Base-by-base conservation (phyloP, 2,113 vertebrate species). In the Hystrix cristata region DNA sequence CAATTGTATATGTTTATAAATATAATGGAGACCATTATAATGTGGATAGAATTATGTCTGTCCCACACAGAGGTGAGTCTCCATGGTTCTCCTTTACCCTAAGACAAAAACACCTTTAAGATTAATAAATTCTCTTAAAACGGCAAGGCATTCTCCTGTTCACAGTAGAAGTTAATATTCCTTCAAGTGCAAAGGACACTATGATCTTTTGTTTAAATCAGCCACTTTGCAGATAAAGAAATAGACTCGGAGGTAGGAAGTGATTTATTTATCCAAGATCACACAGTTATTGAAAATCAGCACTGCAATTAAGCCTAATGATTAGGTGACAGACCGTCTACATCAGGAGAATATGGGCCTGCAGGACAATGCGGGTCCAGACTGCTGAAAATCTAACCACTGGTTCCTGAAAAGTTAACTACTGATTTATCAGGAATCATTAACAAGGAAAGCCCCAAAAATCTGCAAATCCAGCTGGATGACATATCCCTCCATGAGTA, bases 161-260 rank as follows among this genome's bases (percentile, higher is more conserved):
- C 76, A 11, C 27, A 57, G 48, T 5, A 51, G 34, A 81, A 46
- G 31, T 51, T 43, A 65, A 80, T 59, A 57, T 21, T 60, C 29
- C 29, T 16, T 12, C 5, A 59, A 64, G 5, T 46, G 1, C 55
- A 51, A 72, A 94, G 64, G 51, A 60, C 2, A 8, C 19, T 38
- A 4, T 55, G 48, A 51, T 31, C 67, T 89, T 86, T 10, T 23
- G 3, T 48, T 76, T 53, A 76, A 72, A 81, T 29, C 86, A 51
- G 14, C 7, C 48, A n/a, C 55, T 46, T 34, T 29, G 65, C 3
- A 74, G 62, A 76, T 12, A 4, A 51, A 76, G 25, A 97, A 90
- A n/a, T 12, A 96, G 82, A 8, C 83, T 95, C 86, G 89, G 48
- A 90, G 67, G 38, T 12, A 96, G 78, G 67, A 95, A 89, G 31